Evolutionary conservation across 2,888 invertebrate species (phyloP), one percentile per base, ranked within the genome.

Genomic region (Tridacna crocea): DNA sequence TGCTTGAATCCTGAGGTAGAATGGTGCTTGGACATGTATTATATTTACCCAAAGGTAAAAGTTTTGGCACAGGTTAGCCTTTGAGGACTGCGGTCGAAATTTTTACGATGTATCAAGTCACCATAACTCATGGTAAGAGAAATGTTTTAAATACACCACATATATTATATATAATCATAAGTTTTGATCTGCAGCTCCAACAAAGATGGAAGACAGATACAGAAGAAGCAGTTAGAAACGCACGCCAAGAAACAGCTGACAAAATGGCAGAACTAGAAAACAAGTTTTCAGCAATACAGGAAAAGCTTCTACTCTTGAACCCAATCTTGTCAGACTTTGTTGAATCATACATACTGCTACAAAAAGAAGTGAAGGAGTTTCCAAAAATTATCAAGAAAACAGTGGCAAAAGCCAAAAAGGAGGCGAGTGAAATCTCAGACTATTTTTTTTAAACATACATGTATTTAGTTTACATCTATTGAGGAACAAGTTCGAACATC

Each of bases 321-420:
- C 84, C 90, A 11, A 79, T 85, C 26, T 84, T 91, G 65, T 82
- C 86, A 12, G 79, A 88, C 61, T 84, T 92, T 65, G 85, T 88
- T 46, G 82, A 87, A 27, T 85, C 90, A 0, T 90, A 90, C 70
- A 75, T 85, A 51, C 80, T 84, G 8, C 87, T 93, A 61, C 87
- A 88, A 80, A 85, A 88, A 22, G 87, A 91, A 74, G 89, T 89
- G 0, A 87, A 84, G 17, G 78, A 87, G 48, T 89, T 91, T 72
- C 92, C 92, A 0, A 82, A 82, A 22, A 75, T 90, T 4, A 83
- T 92, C 11, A 77, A 88, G 51, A 76, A 80, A 36, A 83, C 89
- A 2, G 87, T 92, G 24, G 74, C 81, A 24, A 84, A 83, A 15
- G 82, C 90, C 10, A 89, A 84, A 48, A 84, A 88, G 55, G 85